Evolutionary conservation across 2,113 vertebrate genomes (phyloP).

Genomic region (Beaufortia kweichowensis): DNA sequence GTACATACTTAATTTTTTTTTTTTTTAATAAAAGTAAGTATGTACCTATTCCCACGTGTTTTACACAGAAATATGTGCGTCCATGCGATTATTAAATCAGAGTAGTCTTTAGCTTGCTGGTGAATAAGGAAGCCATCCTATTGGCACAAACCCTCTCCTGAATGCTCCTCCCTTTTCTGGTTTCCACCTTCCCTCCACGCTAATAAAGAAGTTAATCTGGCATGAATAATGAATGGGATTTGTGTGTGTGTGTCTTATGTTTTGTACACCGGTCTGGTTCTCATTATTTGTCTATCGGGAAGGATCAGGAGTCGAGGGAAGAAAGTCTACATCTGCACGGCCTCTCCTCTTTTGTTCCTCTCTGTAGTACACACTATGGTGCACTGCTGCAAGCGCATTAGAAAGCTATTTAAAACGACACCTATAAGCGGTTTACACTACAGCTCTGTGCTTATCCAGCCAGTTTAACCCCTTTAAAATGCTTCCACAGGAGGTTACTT

Average conservation of each 20-base stretch:
- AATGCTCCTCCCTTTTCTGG: conserved; percentile 46
- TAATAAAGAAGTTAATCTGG: conserved; percentile 74
- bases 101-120: background rate
- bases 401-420: conserved; percentile 61
- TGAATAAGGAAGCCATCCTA: conserved; percentile 14
- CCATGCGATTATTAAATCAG: too few relatives aligned
- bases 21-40: too few relatives aligned
- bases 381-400: conserved; percentile 54
- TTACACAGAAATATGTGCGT: too few relatives aligned
- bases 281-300: conserved; percentile 72
- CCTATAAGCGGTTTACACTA: conserved; percentile 57
- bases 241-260: conserved; percentile 70
- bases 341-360: conserved; percentile 65
- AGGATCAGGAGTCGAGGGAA: conserved; percentile 63
- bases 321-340: conserved; percentile 63
- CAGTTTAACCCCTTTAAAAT: conserved; percentile 30
- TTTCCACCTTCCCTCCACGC: conserved; percentile 55
- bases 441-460: conserved; percentile 43
- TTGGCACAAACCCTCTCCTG: conserved; percentile 34
- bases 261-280: conserved; percentile 70
- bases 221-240: conserved; percentile 75
- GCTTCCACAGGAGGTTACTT: background rate
- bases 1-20: too few relatives aligned
- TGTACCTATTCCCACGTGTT: too few relatives aligned
- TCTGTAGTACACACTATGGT: conserved; percentile 61